A percentile compares a stretch with the other conserved stretches of the same genome.
Conservation (phyloP, 2,888 invertebrate genomes). For the Willowsia nigromaculata region DNA sequence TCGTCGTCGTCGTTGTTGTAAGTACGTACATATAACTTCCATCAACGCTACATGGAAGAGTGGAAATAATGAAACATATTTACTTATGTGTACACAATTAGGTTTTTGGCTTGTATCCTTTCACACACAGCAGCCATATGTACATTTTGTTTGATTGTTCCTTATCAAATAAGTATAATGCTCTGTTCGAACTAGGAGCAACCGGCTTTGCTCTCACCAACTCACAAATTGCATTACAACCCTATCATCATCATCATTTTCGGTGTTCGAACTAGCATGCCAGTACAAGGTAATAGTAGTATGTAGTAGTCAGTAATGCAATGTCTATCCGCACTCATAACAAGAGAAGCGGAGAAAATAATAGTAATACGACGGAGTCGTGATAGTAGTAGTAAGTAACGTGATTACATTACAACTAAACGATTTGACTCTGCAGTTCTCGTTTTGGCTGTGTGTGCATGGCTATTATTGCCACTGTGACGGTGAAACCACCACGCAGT, state of each 20-base stretch:
- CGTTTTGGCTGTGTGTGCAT: not conserved
- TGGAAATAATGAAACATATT: conserved; percentile 10
- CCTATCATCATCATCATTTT: conserved; percentile 38
- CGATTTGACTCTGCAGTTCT: conserved; percentile 25
- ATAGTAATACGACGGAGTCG: not conserved
- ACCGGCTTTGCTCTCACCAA: not conserved
- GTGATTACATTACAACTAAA: conserved; percentile 43
- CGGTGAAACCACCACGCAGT: conserved; percentile 10
- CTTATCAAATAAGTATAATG: not conserved
- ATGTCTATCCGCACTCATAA: not conserved
- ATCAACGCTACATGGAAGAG: not conserved
- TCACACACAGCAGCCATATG: not conserved
- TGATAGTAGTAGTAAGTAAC: conserved; percentile 24
- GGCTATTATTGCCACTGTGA: conserved; percentile 24
- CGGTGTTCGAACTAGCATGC: not conserved
- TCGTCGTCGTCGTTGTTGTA: not conserved
- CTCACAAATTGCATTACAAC: conserved; percentile 45
- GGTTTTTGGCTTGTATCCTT: conserved; percentile 16
- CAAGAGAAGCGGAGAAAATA: not conserved
- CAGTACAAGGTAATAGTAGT: not conserved
- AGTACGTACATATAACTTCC: not conserved
- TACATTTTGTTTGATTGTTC: not conserved
- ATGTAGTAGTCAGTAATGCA: not conserved
- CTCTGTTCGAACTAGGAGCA: not conserved
- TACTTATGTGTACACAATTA: conserved; percentile 32